These are phyloP conservation scores for Papilio elwesi DNA, from an alignment of 2,888 invertebrate species.

Conservation along the genomic window DNA sequence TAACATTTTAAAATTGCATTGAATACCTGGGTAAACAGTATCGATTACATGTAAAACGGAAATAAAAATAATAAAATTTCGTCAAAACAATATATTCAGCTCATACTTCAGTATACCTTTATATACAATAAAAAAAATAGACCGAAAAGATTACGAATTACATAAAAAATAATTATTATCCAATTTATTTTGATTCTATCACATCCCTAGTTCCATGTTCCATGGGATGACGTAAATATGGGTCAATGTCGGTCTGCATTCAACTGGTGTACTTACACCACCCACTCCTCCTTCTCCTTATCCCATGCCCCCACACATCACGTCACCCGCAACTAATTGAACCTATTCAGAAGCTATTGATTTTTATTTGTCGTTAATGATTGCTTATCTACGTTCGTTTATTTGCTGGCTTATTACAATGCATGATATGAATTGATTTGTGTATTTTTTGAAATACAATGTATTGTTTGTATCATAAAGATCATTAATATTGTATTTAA, in stretches of 20 bases:
- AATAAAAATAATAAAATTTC: no score
- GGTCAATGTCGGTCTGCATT: slow-evolving; percentile 69
- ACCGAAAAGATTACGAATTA: no score
- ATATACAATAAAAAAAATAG: no score
- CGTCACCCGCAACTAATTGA: slow-evolving; percentile 51
- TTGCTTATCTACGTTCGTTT: slow-evolving; percentile 28
- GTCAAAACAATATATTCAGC: no score
- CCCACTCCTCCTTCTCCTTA: slow-evolving; percentile 41
- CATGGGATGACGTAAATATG: slow-evolving; percentile 46
- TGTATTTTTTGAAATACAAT: background rate
- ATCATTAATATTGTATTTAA: no score
- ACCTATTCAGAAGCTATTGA: slow-evolving; percentile 50
- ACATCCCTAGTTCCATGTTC: slow-evolving; percentile 23
- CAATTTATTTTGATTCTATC: background rate
- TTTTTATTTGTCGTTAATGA: slow-evolving; percentile 45
- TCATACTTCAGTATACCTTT: no score
- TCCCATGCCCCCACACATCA: slow-evolving; percentile 30
- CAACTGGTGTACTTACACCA: slow-evolving; percentile 60
- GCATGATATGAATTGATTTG: background rate
- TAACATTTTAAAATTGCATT: no score
- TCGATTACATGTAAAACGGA: no score
- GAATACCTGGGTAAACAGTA: no score
- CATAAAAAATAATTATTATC: no score
- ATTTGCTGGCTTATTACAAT: slow-evolving; percentile 11
- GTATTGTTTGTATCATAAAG: background rate